Evolutionary conservation across 2,888 invertebrate species (phyloP).

Genomic region (Philhelius pedissequus): DNA sequence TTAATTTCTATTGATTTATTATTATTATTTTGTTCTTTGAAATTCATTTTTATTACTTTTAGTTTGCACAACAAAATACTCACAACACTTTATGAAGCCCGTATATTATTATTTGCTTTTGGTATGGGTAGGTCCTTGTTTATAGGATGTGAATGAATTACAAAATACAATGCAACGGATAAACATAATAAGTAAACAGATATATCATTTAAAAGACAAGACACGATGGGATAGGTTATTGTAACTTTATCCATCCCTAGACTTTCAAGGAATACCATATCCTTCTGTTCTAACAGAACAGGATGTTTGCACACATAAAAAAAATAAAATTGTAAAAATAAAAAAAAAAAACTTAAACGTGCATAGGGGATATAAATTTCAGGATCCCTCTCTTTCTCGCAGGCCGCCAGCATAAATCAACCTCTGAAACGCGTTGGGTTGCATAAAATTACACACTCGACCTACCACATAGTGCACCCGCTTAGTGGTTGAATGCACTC

Average conservation of each 20-base stretch:
- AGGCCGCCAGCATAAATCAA: slow-evolving; percentile 62
- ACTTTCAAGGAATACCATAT: slow-evolving; percentile 19
- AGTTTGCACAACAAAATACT: no score
- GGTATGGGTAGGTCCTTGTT: background rate
- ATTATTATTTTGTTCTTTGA: no score
- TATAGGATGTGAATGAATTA: background rate
- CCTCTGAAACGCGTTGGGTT: slow-evolving; percentile 25
- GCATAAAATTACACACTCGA: slow-evolving; percentile 57
- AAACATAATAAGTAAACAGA: slow-evolving; percentile 21
- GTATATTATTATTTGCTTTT: background rate
- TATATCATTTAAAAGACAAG: slow-evolving; percentile 8
- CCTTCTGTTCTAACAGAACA: slow-evolving; percentile 13
- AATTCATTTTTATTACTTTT: background rate
- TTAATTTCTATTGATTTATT: no score
- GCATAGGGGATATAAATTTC: slow-evolving; percentile 41
- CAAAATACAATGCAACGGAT: background rate
- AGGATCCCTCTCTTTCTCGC: background rate
- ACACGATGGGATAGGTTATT: slow-evolving; percentile 37
- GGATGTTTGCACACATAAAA: slow-evolving; percentile 29
- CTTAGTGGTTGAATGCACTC: slow-evolving; percentile 58
- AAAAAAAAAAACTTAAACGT: background rate
- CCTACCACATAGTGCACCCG: slow-evolving; percentile 21
- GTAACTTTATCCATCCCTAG: slow-evolving; percentile 35
- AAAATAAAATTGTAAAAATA: background rate
- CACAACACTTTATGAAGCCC: background rate